Base-by-base conservation (phyloP, 2,113 vertebrate species). In the Pachyramphus minor region DNA sequence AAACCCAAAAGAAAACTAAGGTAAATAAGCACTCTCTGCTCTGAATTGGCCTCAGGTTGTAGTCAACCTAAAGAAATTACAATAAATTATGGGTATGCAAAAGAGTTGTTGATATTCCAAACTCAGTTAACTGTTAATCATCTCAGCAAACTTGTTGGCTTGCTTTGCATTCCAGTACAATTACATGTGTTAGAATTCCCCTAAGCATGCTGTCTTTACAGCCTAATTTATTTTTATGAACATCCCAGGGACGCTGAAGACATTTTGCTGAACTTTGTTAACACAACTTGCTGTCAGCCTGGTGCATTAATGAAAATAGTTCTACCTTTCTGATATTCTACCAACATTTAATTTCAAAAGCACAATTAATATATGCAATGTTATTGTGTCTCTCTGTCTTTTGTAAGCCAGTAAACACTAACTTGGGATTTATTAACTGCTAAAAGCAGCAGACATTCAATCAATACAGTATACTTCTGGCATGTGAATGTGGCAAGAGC, bases 81-180 rank as follows among this genome's bases (percentile, higher is more conserved):
- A 76, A 53, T 90, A 81, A 90, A 71, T 77, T 73, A 82, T 53
- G 60, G 20, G 7, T 42, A 33, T 53, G 23, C 69, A 78, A 96
- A 96, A 79, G 47, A 87, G 49, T 94, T 96, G 92, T 67, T 80
- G 96, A 84, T 94, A 75, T 85, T 97, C 81, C 52, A 94, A 76
- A 90, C 55, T 63, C 96, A 93, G 89, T 72, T 94, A 96, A 93
- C 79, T 94, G 80, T 95, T 94, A 96, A 96, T 96, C 75, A 94
- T 93, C 96, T 93, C 52, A 47, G 78, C 75, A 97, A 97, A 81
- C 55, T 68, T 82, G 49, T 95, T 97, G 91, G 62, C 94, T 97
- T 94, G 68, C 86, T 63, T 94, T 83, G 33, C 28, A 87, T 79
- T 79, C 90, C 80, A 52, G 82, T 71, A 82, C 72, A 96, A 89